Base-by-base conservation (phyloP, 2,113 vertebrate species). In the Pitta sordida region DNA sequence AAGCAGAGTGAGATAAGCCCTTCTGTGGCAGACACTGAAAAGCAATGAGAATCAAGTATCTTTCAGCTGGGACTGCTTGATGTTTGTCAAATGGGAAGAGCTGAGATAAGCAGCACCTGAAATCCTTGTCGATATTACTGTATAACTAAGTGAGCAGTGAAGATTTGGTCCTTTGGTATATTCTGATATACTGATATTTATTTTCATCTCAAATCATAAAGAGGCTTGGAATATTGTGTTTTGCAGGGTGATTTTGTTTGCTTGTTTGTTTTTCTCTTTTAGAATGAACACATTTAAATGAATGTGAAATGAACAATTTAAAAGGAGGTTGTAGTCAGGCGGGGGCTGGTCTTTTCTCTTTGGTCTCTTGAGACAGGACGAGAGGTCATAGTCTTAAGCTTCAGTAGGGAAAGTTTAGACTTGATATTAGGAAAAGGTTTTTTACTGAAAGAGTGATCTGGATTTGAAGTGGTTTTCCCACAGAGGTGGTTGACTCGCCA, bases 31-130 rank as follows among this genome's bases (percentile, higher is more conserved):
- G 51, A 63, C n/a, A 30, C 53, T 79, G 78, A 89, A 90, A 90
- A 43, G 23, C 43, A 70, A 43, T 34, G 71, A 82, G 55, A 84
- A 83, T 20, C 29, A 65, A 82, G 24, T 37, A 39, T 77, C 67
- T 83, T 79, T 91, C 78, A 83, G 62, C 67, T 43, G 17, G 26
- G n/a, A 23, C 22, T 77, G 58, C 78, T 84, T 68, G 67, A 76
- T 74, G n/a, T 73, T 92, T 92, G 69, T 90, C 82, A 85, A 88
- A 62, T 24, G 43, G 51, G 36, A 87, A 94, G 51, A 92, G 30
- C 62, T 59, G 84, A 95, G 93, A 95, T 91, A 94, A 96, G 59
- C 46, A 62, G 43, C 20, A 79, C 27, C 34, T 18, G 15, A 77
- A 39, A 39, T 67, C 22, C 59, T 51, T 65, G 22, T 70, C n/a